These are phyloP conservation scores for Eupithecia dodoneata DNA, from an alignment of 2,888 invertebrate genomes.

Conservation along the genomic window DNA sequence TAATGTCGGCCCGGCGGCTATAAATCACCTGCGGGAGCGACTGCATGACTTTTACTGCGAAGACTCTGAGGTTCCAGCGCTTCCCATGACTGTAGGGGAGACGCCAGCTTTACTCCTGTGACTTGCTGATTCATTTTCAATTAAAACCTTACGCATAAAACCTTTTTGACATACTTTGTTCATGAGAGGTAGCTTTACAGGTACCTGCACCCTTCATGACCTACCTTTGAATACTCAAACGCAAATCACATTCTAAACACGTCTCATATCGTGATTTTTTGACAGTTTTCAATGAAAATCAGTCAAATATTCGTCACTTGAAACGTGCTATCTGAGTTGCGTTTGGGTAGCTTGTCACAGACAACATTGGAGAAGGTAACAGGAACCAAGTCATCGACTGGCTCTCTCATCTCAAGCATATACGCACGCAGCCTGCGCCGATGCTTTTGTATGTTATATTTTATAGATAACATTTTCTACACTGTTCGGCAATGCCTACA, in stretches of 20 bases:
- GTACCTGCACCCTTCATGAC: neutral
- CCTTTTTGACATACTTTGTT: neutral
- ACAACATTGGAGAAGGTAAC: too few species aligned
- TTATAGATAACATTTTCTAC: too few species aligned
- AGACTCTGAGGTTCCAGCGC: slow-evolving; percentile 71
- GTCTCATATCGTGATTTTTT: neutral
- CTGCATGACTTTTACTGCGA: slow-evolving; percentile 66
- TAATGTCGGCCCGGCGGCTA: slow-evolving; percentile 60
- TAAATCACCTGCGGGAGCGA: slow-evolving; percentile 44
- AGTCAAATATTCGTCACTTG: neutral
- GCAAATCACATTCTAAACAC: too few species aligned
- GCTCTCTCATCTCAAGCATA: neutral
- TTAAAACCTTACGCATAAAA: neutral
- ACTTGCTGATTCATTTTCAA: neutral
- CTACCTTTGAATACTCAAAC: too few species aligned
- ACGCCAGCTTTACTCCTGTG: neutral
- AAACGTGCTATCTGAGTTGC: neutral
- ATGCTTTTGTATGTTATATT: neutral
- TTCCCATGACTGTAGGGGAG: slow-evolving; percentile 59
- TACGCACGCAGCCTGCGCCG: too few species aligned
- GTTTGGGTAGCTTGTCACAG: neutral
- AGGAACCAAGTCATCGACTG: neutral
- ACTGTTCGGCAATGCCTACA: too few species aligned
- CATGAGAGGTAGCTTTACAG: neutral
- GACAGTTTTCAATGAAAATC: neutral